Evolutionary conservation across 1,140 invertebrate species (phyloP).

Genomic region (Araneus ventricosus): DNA sequence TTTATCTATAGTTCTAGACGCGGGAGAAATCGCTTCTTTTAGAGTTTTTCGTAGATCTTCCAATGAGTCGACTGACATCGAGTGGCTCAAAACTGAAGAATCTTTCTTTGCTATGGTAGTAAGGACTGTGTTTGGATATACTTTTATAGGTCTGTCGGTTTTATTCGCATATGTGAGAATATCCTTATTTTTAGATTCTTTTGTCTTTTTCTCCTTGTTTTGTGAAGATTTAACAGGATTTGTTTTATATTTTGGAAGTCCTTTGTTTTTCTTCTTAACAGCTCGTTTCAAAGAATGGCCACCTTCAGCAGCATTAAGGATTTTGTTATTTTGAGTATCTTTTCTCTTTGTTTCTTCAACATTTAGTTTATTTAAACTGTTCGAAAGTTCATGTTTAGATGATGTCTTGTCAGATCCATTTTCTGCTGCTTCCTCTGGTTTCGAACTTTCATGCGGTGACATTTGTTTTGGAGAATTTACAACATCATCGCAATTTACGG

Average conservation of each 20-base stretch:
- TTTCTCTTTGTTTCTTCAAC: too few species aligned
- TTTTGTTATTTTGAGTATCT: too few species aligned
- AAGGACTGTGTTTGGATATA: neutral
- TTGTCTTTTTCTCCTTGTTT: neutral
- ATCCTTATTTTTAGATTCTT: neutral
- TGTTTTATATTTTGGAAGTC: too few species aligned
- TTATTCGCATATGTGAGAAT: neutral
- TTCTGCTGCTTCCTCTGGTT: neutral
- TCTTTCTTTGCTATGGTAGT: neutral
- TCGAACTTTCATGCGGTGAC: neutral
- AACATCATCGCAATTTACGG: neutral
- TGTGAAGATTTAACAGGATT: neutral
- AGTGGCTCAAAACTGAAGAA: neutral
- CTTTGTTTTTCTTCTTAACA: too few species aligned
- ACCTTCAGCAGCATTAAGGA: too few species aligned
- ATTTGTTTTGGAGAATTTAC: neutral
- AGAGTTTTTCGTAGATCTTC: neutral
- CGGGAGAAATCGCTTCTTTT: neutral
- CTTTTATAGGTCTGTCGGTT: neutral
- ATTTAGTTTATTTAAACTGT: neutral
- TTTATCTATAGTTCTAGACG: neutral
- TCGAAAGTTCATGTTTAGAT: neutral
- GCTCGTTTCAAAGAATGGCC: too few species aligned
- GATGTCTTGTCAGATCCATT: neutral
- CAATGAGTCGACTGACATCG: neutral